Conservation (phyloP, 2,888 invertebrate species). For the Drosophila percnosoma region DNA sequence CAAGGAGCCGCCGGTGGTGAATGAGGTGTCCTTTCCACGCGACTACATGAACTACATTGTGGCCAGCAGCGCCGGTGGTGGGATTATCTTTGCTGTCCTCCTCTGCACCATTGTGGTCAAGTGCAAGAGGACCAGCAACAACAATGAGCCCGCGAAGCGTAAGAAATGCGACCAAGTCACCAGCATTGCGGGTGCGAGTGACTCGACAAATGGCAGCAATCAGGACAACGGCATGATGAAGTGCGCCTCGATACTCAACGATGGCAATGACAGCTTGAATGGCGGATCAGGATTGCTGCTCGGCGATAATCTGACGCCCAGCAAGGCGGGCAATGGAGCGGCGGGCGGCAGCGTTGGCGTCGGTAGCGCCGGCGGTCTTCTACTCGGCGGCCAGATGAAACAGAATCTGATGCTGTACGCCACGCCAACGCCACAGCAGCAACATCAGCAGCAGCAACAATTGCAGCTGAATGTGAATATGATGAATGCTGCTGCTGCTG, state of each 20-base stretch:
- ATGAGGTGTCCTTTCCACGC: constrained; percentile 89
- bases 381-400: constrained; percentile 83
- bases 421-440: constrained; percentile 68
- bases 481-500: constrained; percentile 72
- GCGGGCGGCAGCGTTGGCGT: constrained; percentile 33
- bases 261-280: constrained; percentile 70
- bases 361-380: constrained; percentile 68
- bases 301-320: constrained; percentile 79
- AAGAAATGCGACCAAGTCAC: constrained; percentile 87
- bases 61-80: constrained; percentile 88
- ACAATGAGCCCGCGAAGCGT: constrained; percentile 83
- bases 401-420: constrained; percentile 84
- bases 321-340: constrained; percentile 67
- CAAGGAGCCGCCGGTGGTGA: constrained; percentile 90
- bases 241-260: constrained; percentile 85
- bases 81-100: constrained; percentile 88
- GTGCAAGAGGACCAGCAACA: constrained; percentile 81
- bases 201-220: constrained; percentile 81
- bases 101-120: constrained; percentile 89
- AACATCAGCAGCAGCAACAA: constrained; percentile 58
- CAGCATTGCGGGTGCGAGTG: constrained; percentile 80
- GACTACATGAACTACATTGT: constrained; percentile 90
- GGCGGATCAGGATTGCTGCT: constrained; percentile 69
- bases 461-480: constrained; percentile 77
- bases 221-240: constrained; percentile 86